Base-by-base conservation (phyloP, 2,797 vertebrate genomes). In the Limnodromus scolopaceus region DNA sequence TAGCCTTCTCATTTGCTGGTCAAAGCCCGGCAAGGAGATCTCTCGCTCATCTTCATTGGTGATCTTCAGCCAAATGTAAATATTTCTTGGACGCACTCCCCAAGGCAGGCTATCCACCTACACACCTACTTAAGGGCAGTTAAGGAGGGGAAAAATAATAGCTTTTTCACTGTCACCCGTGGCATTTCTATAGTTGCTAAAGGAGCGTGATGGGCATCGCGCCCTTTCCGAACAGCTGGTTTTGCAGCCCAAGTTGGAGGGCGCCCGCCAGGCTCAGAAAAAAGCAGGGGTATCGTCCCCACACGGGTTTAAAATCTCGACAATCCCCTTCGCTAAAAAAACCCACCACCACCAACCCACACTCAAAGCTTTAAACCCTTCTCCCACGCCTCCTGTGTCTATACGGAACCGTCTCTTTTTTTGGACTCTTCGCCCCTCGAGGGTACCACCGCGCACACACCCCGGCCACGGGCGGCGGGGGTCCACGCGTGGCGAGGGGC, bases 351-450 rank as follows among this genome's bases (percentile, higher is more conserved):
- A 61, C 11, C 3, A 7, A 34, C 4, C 36, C 68, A 13, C 64
- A 20, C 18, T 5, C 18, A 27, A 11, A 3, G 28, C 58, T 48
- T 43, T 20, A 14, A 32, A 43, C 13, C 4, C 19, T 4, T 16
- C 58, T 43, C 48, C 57, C 57, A 7, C 10, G 20, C 61, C 22
- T 19, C 12, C 1, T 2, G 17, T 1, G 30, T 4, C 24, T 15
- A 0, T 5, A 34, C 2, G 72, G 65, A 61, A 74, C 25, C 5
- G 60, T 11, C 45, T 43, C 24, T 46, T 45, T 41, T 71, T 10
- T 28, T 16, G 89, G 96, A 45, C 92, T 0, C 70, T 84, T 64
- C 92, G 34, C 89, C 68, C 93, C 80, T 4, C 8, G 41, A 54
- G 12, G 48, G 34, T 20, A 30, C 18, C 9, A 6, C 22, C 32